Conservation (phyloP, 2,888 invertebrate species). For the Xanthorhoe designata region DNA sequence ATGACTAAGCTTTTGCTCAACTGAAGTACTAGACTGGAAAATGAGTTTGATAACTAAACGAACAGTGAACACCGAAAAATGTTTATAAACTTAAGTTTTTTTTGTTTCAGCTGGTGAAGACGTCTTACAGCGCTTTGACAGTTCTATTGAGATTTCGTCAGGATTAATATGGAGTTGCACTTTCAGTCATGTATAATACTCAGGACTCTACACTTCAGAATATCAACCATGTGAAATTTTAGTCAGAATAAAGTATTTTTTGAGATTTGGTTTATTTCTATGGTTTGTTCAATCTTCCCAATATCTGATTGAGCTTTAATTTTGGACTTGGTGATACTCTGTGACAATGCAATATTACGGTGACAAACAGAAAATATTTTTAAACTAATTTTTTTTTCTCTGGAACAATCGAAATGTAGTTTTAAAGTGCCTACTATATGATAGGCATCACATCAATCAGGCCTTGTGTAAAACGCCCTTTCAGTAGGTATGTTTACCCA, state of each 20-base stretch:
- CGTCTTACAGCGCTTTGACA: slow-evolving; percentile 75
- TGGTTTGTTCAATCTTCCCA: too few relatives aligned
- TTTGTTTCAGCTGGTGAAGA: slow-evolving; percentile 74
- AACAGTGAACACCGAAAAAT: not conserved
- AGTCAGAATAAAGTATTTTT: too few relatives aligned
- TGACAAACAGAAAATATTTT: too few relatives aligned
- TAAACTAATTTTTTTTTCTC: too few relatives aligned
- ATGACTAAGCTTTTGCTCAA: too few relatives aligned
- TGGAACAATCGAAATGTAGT: too few relatives aligned
- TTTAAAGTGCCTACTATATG: too few relatives aligned
- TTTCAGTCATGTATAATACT: not conserved
- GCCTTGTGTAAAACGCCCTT: not conserved
- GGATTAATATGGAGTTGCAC: slow-evolving; percentile 8
- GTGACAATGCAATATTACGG: too few relatives aligned
- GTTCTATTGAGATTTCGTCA: slow-evolving; percentile 63
- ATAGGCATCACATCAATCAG: too few relatives aligned
- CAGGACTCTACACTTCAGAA: not conserved
- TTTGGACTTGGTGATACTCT: too few relatives aligned
- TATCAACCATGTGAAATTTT: not conserved
- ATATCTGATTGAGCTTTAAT: too few relatives aligned
- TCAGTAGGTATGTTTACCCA: not conserved
- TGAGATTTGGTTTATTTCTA: too few relatives aligned
- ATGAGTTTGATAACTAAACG: not conserved
- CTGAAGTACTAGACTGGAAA: slow-evolving; percentile 2
- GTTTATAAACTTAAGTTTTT: slow-evolving; percentile 14